Conservation (phyloP, 2,113 vertebrate genomes). For the Saguinus midas region DNA sequence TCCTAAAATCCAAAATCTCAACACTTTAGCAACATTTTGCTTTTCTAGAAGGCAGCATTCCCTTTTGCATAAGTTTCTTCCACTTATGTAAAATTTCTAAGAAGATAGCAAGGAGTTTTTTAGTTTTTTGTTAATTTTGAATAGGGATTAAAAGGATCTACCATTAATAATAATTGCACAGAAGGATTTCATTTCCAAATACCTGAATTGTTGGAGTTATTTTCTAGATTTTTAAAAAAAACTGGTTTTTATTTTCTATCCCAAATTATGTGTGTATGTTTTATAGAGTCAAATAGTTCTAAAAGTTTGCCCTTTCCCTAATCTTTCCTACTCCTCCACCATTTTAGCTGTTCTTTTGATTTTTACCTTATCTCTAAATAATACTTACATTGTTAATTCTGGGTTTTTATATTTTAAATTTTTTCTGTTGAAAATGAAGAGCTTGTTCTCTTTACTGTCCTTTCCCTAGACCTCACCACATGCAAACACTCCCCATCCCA, state of each 20-base stretch:
- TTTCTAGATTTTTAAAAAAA: background rate
- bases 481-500: background rate
- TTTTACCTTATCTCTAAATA: background rate
- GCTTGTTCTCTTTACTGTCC: background rate
- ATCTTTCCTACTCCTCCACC: background rate
- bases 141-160: background rate
- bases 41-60: background rate
- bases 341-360: background rate
- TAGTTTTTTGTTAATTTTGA: background rate
- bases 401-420: background rate
- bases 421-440: background rate
- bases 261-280: background rate
- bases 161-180: background rate
- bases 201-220: background rate
- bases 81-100: background rate
- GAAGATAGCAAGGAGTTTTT: background rate
- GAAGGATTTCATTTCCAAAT: background rate
- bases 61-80: background rate
- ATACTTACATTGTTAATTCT: background rate
- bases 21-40: background rate
- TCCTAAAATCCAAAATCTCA: background rate
- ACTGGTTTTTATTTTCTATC: background rate
- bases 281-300: background rate
- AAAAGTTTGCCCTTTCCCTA: background rate
- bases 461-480: background rate